Conservation (phyloP, 2,113 vertebrate species). For the Podarcis raffonei region DNA sequence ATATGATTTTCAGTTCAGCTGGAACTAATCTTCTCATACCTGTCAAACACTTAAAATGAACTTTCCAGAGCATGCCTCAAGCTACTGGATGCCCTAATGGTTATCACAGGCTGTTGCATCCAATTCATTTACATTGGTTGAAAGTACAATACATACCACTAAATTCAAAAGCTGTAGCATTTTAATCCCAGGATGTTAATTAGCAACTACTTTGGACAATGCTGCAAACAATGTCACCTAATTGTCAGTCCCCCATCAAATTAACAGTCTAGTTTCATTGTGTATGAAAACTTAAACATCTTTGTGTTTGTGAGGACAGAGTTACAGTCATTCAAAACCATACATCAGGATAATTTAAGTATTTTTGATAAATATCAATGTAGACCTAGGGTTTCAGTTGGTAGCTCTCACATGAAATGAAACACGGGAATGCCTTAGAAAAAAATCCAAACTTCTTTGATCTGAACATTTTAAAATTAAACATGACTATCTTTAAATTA, state of each 20-base stretch:
- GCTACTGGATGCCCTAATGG: background rate
- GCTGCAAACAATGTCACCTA: background rate
- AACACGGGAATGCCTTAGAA: background rate
- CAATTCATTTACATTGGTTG: conserved; percentile 8
- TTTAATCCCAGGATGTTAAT: conserved; percentile 10
- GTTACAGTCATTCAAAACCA: background rate
- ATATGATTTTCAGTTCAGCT: conserved; percentile 12
- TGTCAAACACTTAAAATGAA: conserved; percentile 32
- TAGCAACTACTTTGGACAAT: conserved; percentile 1
- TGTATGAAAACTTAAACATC: background rate
- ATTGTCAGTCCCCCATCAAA: background rate
- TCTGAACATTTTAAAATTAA: background rate
- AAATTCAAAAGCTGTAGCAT: conserved; percentile 14
- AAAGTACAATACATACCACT: background rate
- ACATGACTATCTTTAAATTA: background rate
- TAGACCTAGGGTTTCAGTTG: background rate
- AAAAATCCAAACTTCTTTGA: background rate
- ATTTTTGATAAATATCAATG: background rate
- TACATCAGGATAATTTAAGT: background rate
- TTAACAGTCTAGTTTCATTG: background rate
- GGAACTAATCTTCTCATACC: background rate
- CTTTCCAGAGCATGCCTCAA: conserved; percentile 4
- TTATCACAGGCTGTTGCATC: conserved; percentile 10
- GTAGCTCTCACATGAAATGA: background rate
- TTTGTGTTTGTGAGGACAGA: background rate